Evolutionary conservation across 2,888 invertebrate species (phyloP).

Genomic region (Hypercompe scribonia): DNA sequence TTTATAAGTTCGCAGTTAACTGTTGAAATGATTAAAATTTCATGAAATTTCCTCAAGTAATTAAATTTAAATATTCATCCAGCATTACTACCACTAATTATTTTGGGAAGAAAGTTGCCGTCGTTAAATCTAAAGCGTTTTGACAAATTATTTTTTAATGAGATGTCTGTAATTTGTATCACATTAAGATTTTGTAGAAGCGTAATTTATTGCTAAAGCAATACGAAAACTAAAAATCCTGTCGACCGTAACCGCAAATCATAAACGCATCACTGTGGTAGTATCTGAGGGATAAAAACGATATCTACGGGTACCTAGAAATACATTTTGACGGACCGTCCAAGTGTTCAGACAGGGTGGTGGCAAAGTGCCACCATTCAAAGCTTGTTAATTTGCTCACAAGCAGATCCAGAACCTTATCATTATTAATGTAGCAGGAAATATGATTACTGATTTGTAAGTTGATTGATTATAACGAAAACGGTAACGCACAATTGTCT

Average conservation of each 20-base stretch:
- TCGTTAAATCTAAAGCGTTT: not conserved
- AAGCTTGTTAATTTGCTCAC: conserved; percentile 5
- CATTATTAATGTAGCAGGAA: conserved; percentile 17
- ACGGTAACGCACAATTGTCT: not conserved
- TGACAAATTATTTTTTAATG: not conserved
- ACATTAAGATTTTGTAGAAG: not conserved
- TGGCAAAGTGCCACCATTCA: not conserved
- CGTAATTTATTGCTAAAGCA: not conserved
- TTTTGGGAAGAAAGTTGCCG: not conserved
- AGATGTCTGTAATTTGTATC: not conserved
- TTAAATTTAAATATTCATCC: not conserved
- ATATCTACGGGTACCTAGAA: conserved; percentile 1
- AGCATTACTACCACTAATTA: not conserved
- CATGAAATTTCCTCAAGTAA: too few species aligned
- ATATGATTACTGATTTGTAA: conserved; percentile 1
- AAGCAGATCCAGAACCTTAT: conserved; percentile 16
- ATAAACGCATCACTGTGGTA: not conserved
- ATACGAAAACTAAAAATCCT: not conserved
- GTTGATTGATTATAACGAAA: conserved; percentile 6
- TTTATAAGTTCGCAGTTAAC: not conserved
- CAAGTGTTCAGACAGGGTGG: conserved; percentile 2
- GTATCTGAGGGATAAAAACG: not conserved
- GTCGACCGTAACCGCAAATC: not conserved
- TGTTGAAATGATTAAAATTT: not conserved
- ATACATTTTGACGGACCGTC: not conserved